Evolutionary conservation across 2,797 vertebrate genomes (phyloP).

Genomic region (Alcedo quadribrachys): DNA sequence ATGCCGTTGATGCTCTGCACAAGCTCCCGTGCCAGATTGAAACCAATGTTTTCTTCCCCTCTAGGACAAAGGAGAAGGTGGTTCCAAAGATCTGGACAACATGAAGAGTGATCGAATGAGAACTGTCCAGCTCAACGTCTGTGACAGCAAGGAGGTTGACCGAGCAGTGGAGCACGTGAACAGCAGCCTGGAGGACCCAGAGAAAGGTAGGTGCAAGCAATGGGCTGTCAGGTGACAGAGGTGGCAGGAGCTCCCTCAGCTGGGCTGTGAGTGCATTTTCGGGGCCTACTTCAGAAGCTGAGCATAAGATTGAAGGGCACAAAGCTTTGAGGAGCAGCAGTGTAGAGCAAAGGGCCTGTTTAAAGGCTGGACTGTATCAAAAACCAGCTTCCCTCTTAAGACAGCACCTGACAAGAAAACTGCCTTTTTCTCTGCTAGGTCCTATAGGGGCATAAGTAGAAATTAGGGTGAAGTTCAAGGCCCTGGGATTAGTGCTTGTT

Average conservation of each 20-base stretch:
- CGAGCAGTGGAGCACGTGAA: slow-evolving; percentile 65
- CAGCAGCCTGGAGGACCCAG: slow-evolving; percentile 69
- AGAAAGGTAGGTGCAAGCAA: slow-evolving; percentile 60
- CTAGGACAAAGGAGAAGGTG: slow-evolving; percentile 77
- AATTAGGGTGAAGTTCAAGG: background rate
- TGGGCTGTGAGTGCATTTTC: background rate
- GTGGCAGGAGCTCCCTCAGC: background rate
- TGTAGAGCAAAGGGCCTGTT: background rate
- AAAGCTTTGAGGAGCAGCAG: background rate
- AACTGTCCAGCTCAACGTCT: slow-evolving; percentile 81
- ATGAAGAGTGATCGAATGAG: slow-evolving; percentile 79
- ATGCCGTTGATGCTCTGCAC: background rate
- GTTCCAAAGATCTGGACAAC: slow-evolving; percentile 77
- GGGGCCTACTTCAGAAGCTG: background rate
- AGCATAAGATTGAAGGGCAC: background rate
- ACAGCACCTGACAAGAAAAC: background rate
- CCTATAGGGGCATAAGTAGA: background rate
- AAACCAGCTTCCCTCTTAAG: background rate
- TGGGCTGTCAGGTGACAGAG: background rate
- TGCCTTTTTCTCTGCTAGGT: background rate
- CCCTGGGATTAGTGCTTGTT: background rate
- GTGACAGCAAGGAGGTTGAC: slow-evolving; percentile 77
- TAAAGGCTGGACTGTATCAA: background rate
- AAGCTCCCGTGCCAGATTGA: background rate
- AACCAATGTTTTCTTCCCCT: background rate